Conservation (phyloP, 1,140 invertebrate genomes). For the Drosophila obscura region DNA sequence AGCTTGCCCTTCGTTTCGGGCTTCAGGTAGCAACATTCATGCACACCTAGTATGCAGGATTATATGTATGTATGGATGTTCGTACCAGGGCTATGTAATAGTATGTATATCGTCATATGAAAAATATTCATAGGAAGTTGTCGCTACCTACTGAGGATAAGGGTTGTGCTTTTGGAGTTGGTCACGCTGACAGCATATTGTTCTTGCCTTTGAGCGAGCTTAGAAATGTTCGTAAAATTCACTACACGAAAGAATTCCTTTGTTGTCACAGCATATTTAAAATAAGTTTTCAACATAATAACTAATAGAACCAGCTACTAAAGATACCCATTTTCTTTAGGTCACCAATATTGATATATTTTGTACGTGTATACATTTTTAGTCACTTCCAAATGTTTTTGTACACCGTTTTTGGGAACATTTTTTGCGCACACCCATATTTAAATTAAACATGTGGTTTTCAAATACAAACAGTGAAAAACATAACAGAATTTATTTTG, state of each 20-base stretch:
- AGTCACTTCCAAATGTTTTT: too few relatives aligned
- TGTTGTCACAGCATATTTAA: constrained; percentile 50
- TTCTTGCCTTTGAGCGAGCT: constrained; percentile 34
- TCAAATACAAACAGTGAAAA: too few relatives aligned
- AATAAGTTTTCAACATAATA: too few relatives aligned
- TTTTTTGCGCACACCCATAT: too few relatives aligned
- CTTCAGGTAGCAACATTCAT: constrained; percentile 36
- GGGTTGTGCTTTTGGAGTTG: constrained; percentile 22
- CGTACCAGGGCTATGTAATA: background rate
- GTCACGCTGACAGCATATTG: constrained; percentile 65
- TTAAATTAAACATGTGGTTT: too few relatives aligned
- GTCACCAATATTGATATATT: too few relatives aligned
- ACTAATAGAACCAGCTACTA: too few relatives aligned
- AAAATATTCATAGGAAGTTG: constrained; percentile 57
- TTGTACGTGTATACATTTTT: too few relatives aligned
- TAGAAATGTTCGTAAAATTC: constrained; percentile 53
- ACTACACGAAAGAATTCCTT: constrained; percentile 61
- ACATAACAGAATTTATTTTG: too few relatives aligned
- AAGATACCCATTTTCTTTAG: too few relatives aligned
- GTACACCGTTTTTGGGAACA: too few relatives aligned
- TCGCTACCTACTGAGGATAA: constrained; percentile 1
- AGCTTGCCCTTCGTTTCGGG: constrained; percentile 18
- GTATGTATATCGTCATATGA: constrained; percentile 46
- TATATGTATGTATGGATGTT: too few relatives aligned
- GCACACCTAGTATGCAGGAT: constrained; percentile 7